These are phyloP conservation scores for Drosophila nasuta DNA, from an alignment of 1,140 invertebrate species.

Conservation along the genomic window DNA sequence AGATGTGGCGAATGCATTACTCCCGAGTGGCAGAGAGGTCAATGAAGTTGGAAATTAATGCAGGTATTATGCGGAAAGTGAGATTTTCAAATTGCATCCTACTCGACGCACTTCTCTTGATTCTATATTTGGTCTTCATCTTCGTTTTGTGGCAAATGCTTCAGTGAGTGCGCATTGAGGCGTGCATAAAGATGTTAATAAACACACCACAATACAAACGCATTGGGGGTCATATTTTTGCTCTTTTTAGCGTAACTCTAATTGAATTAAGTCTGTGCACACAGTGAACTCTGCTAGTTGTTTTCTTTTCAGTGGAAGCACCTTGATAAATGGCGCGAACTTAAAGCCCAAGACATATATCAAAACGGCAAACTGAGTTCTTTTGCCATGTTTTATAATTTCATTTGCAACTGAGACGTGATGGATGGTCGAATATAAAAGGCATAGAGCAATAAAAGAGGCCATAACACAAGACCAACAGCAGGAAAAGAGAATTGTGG, in stretches of 20 bases:
- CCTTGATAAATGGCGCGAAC: conserved; percentile 9
- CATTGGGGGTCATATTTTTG: not conserved
- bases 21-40: conserved; percentile 1
- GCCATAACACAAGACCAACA: not conserved
- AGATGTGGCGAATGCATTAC: conserved; percentile 47
- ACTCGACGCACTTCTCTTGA: conserved; percentile 1
- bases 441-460: not conserved
- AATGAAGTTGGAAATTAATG: conserved; percentile 11
- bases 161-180: conserved; percentile 57
- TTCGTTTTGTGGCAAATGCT: conserved; percentile 40
- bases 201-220: conserved; percentile 30
- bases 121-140: conserved; percentile 6
- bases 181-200: conserved; percentile 69
- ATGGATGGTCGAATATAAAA: not conserved
- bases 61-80: conserved; percentile 6
- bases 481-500: not conserved
- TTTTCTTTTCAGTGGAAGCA: not conserved
- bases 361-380: not conserved
- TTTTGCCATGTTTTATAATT: conserved; percentile 14
- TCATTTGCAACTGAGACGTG: conserved; percentile 13
- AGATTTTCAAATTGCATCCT: conserved; percentile 8
- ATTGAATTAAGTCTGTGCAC: conserved; percentile 10
- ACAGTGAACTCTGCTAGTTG: not conserved
- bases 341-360: conserved; percentile 14
- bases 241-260: conserved; percentile 12